Percentiles rank a stretch among this genome's conserved stretches.
Evolutionary conservation across 2,797 vertebrate genomes (phyloP).

Genomic region (Hippoglossus hippoglossus): DNA sequence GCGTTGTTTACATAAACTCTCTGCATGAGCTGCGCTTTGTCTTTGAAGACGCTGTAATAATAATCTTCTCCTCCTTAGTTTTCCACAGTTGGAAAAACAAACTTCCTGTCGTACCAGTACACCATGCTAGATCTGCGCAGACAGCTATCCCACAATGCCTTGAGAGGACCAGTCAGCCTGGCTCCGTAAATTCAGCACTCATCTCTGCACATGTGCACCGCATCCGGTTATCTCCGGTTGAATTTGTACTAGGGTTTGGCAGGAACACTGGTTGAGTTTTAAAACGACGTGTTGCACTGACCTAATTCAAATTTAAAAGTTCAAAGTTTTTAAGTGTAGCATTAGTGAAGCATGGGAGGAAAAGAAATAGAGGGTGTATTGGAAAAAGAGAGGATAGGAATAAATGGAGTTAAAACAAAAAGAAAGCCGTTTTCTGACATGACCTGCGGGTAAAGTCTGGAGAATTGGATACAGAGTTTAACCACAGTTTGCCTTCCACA

Average conservation of each 20-base stretch:
- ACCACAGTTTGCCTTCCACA: too few relatives aligned
- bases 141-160: conserved; percentile 10
- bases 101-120: conserved; percentile 24
- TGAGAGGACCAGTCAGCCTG: conserved; percentile 3
- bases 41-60: conserved; percentile 1
- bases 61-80: conserved; percentile 7
- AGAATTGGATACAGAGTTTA: too few relatives aligned
- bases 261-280: not conserved
- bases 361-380: not conserved
- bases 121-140: not conserved
- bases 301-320: conserved; percentile 5
- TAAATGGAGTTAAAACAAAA: too few relatives aligned
- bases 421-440: too few relatives aligned
- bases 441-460: too few relatives aligned
- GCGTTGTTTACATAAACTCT: not conserved
- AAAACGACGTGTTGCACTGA: conserved; percentile 6
- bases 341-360: too few relatives aligned
- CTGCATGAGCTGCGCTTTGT: conserved; percentile 3
- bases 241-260: not conserved
- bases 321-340: too few relatives aligned
- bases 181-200: not conserved
- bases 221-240: not conserved
- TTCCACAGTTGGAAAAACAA: conserved; percentile 31
- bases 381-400: not conserved
- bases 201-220: conserved; percentile 15